phyloP scores from a whole-genome alignment of 2,113 vertebrate genomes.

The Phycodurus eques region DNA sequence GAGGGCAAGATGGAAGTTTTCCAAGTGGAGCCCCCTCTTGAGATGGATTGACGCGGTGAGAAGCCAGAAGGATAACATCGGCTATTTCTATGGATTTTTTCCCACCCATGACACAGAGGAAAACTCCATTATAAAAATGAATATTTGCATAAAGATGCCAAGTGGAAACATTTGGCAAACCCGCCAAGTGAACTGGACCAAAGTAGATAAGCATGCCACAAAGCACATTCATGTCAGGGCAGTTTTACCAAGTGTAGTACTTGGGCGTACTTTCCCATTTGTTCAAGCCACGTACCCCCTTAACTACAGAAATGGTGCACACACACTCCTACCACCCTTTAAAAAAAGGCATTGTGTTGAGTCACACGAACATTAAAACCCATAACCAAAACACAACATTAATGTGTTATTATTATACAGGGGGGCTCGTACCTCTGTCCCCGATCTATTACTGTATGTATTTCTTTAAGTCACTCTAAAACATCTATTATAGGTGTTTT shows the following conservation, averaged over 20 bases:
- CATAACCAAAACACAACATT: too few relatives aligned
- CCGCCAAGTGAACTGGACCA: neutral
- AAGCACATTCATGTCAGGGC: neutral
- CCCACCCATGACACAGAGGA: neutral
- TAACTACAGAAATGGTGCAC: too few relatives aligned
- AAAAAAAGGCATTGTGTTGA: too few relatives aligned
- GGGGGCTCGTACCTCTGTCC: too few relatives aligned
- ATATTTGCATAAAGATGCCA: slow-evolving; percentile 2
- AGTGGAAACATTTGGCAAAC: neutral
- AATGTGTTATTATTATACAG: too few relatives aligned
- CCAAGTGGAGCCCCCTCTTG: neutral
- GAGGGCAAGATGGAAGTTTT: slow-evolving; percentile 23
- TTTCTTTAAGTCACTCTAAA: too few relatives aligned
- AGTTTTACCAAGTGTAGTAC: neutral
- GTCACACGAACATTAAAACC: too few relatives aligned
- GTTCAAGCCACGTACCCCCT: too few relatives aligned
- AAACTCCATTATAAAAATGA: neutral
- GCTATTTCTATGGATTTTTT: neutral
- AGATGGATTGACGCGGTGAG: neutral
- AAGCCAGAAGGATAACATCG: neutral
- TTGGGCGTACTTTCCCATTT: neutral
- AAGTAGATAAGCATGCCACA: slow-evolving; percentile 1
- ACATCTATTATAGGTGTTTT: too few relatives aligned
- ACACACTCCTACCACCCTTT: too few relatives aligned
- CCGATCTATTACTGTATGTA: too few relatives aligned